Percentiles rank a stretch among this genome's conserved stretches.
Evolutionary conservation across 2,113 vertebrate genomes (phyloP).

Genomic region (Lonchura striata): DNA sequence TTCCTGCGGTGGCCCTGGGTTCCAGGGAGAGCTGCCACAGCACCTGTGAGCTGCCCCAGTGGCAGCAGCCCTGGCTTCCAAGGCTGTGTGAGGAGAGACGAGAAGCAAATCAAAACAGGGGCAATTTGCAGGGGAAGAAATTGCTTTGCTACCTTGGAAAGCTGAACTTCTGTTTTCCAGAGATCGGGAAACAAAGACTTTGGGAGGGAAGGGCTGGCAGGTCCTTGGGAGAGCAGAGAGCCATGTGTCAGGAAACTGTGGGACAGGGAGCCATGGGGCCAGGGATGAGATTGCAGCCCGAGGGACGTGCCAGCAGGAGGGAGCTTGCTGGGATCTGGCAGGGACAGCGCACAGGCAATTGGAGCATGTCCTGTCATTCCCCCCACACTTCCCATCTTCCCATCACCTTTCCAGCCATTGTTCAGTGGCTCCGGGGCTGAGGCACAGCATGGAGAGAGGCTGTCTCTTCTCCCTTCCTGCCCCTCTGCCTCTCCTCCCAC

Average conservation of each 20-base stretch:
- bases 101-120: neutral
- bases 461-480: neutral
- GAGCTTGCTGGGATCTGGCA: neutral
- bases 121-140: neutral
- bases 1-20: neutral
- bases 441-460: neutral
- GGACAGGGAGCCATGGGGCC: neutral
- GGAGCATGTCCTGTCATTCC: neutral
- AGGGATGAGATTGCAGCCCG: rapidly evolving
- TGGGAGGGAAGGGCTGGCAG: neutral
- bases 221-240: neutral
- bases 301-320: neutral
- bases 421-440: neutral
- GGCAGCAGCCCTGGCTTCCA: neutral
- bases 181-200: neutral
- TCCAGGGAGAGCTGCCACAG: neutral
- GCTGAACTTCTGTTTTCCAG: neutral
- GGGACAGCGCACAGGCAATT: neutral
- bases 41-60: neutral
- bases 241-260: neutral
- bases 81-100: neutral
- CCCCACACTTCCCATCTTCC: neutral
- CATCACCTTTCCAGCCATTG: neutral
- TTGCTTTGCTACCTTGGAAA: neutral
- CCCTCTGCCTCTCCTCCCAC: neutral